Percentiles rank a stretch among this genome's conserved stretches.
phyloP scores from a whole-genome alignment of 2,797 vertebrate genomes.

The Gobionotothen gibberifrons region DNA sequence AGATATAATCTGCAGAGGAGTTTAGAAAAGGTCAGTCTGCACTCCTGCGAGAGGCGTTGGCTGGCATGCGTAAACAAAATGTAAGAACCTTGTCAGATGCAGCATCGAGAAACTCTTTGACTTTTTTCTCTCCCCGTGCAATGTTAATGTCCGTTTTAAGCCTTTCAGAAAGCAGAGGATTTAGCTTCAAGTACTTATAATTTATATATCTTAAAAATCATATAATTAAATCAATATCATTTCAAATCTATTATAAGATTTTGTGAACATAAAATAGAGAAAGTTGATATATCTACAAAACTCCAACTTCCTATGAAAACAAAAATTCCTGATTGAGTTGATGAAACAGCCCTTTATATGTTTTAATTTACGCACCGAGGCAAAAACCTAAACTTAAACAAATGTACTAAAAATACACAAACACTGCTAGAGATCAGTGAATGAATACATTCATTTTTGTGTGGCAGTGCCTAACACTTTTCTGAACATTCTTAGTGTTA shows the following conservation, averaged over 20 bases:
- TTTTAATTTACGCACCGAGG: neutral
- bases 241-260: neutral
- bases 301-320: neutral
- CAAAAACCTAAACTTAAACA: neutral
- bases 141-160: neutral
- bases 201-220: neutral
- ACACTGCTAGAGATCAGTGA: neutral
- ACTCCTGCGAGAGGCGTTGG: constrained; percentile 45
- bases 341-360: neutral
- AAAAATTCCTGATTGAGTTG: neutral
- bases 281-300: neutral
- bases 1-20: constrained; percentile 53
- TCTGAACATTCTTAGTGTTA: neutral
- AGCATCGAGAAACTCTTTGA: constrained; percentile 27
- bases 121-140: constrained; percentile 8
- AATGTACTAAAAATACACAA: neutral
- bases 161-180: neutral
- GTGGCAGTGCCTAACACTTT: neutral
- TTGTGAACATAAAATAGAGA: neutral
- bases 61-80: constrained; percentile 56
- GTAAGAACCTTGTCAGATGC: constrained; percentile 49
- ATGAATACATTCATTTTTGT: neutral
- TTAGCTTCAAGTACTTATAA: neutral
- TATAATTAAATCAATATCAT: neutral
- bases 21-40: constrained; percentile 64